These are phyloP conservation scores for Lamprologus callipterus DNA, from an alignment of 2,113 vertebrate species.

Conservation along the genomic window DNA sequence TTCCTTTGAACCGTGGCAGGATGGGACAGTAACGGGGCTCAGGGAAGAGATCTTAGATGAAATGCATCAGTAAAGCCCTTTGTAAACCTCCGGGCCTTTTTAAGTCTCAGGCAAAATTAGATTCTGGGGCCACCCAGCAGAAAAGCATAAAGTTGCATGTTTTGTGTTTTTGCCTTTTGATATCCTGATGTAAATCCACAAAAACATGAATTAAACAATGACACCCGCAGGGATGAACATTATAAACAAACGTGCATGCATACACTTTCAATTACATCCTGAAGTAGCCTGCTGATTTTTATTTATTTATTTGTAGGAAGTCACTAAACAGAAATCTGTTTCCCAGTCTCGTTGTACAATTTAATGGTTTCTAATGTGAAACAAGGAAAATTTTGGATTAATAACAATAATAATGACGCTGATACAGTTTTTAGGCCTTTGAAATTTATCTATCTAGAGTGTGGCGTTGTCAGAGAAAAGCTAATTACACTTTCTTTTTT, in stretches of 20 bases:
- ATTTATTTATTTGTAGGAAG: background rate
- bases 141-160: background rate
- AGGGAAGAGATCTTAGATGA: conserved; percentile 33
- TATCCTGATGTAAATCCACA: background rate
- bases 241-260: background rate
- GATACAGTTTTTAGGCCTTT: background rate
- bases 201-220: background rate
- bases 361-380: background rate
- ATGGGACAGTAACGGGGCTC: conserved; percentile 22
- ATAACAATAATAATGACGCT: background rate
- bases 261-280: background rate
- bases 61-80: conserved; percentile 14
- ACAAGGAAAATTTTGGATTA: background rate
- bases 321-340: background rate
- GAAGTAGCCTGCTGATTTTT: background rate
- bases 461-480: background rate
- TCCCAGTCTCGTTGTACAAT: background rate
- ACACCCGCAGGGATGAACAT: background rate
- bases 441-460: background rate
- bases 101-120: background rate
- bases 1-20: conserved; percentile 41
- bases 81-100: conserved; percentile 7
- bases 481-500: background rate
- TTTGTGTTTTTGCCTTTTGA: background rate
- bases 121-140: background rate